Evolutionary conservation across 1,140 invertebrate genomes (phyloP).

Genomic region (Mercenaria mercenaria): DNA sequence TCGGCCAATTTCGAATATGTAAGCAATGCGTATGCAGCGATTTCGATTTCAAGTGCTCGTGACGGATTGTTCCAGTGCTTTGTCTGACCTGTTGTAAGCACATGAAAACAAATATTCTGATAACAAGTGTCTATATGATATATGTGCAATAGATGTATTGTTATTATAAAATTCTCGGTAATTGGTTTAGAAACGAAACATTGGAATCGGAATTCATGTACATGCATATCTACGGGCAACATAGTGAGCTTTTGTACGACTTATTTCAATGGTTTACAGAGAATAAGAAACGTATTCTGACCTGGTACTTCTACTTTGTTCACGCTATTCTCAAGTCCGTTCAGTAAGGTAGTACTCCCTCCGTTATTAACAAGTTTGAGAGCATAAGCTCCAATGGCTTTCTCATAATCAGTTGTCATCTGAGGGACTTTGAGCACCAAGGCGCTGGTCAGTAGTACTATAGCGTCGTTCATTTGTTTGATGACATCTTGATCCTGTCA

Average conservation of each 20-base stretch:
- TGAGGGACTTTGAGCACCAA: not conserved
- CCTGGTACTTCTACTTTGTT: too few relatives aligned
- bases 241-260: too few relatives aligned
- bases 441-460: not conserved
- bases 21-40: conserved; percentile 93
- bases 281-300: too few relatives aligned
- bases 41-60: conserved; percentile 92
- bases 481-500: too few relatives aligned
- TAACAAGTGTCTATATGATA: too few relatives aligned
- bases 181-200: not conserved
- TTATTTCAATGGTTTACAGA: too few relatives aligned
- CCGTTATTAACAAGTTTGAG: not conserved
- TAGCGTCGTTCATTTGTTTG: not conserved
- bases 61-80: conserved; percentile 49
- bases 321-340: not conserved
- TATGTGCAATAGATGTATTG: too few relatives aligned
- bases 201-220: too few relatives aligned
- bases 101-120: too few relatives aligned
- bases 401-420: conserved; percentile 25
- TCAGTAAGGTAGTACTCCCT: not conserved
- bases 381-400: conserved; percentile 49
- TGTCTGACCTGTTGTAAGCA: not conserved
- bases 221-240: too few relatives aligned
- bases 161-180: not conserved
- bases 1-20: conserved; percentile 85